A percentile compares a stretch with the other conserved stretches of the same genome.
Conservation (phyloP, 2,113 vertebrate genomes). For the Pionites leucogaster region DNA sequence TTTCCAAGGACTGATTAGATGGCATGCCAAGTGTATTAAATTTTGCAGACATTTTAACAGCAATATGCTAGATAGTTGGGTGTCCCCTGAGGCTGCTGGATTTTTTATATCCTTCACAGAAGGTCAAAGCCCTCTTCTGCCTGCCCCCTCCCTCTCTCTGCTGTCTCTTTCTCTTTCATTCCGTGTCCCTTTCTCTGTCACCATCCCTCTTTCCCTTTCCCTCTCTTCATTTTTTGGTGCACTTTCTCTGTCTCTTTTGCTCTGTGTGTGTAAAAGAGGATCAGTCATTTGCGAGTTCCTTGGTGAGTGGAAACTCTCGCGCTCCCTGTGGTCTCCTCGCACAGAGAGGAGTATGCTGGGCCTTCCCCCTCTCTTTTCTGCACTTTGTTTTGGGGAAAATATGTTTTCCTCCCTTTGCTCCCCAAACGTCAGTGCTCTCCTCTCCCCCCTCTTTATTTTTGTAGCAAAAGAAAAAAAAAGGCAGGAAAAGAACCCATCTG, state of each 20-base stretch:
- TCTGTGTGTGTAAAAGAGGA: background rate
- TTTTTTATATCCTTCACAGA: constrained; percentile 98
- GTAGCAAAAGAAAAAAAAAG: constrained; percentile 71
- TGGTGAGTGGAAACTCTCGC: background rate
- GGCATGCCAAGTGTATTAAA: constrained; percentile 88
- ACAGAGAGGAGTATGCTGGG: constrained; percentile 55
- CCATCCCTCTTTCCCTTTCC: background rate
- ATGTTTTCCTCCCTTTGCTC: constrained; percentile 50
- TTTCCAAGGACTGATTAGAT: constrained; percentile 87
- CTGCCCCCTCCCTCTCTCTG: constrained; percentile 59
- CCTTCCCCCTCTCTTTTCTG: constrained; percentile 27
- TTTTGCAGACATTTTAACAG: constrained; percentile 95
- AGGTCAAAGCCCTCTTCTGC: constrained; percentile 88
- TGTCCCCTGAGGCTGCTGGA: constrained; percentile 89
- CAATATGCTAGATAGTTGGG: constrained; percentile 91
- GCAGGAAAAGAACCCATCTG: constrained; percentile 98
- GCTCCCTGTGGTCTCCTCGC: background rate
- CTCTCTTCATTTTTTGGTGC: background rate
- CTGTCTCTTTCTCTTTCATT: constrained; percentile 2
- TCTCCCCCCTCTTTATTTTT: constrained; percentile 59
- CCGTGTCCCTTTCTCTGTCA: constrained; percentile 27
- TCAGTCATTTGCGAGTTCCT: background rate
- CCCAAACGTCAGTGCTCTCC: constrained; percentile 50
- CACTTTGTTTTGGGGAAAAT: constrained; percentile 75
- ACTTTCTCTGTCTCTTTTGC: background rate